Percentiles rank a stretch among this genome's conserved stretches.
Conservation (phyloP, 2,113 vertebrate species). For the Oceanodroma tethys region DNA sequence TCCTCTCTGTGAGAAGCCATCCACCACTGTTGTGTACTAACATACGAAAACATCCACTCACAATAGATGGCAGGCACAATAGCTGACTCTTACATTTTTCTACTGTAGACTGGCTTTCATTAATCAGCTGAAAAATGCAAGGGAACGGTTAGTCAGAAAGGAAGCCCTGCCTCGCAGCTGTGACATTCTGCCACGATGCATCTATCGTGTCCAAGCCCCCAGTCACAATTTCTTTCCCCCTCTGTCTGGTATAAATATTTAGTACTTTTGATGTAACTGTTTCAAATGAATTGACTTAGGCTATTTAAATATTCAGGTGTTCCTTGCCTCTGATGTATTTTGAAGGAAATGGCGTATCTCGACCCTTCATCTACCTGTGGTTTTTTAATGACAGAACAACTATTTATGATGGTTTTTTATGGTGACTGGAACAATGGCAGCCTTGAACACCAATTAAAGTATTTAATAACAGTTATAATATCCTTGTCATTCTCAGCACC, state of each 20-base stretch:
- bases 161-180: background rate
- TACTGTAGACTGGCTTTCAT: background rate
- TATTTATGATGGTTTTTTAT: background rate
- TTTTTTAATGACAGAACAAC: background rate
- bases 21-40: background rate
- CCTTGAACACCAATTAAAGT: background rate
- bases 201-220: background rate
- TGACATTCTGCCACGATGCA: background rate
- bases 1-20: background rate
- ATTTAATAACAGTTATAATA: background rate
- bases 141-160: background rate
- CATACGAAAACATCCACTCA: background rate
- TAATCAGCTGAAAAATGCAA: background rate
- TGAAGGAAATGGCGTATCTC: background rate
- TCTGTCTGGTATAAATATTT: constrained; percentile 11
- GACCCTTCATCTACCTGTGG: fast-evolving
- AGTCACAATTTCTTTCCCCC: background rate
- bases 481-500: background rate
- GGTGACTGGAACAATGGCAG: background rate
- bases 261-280: background rate
- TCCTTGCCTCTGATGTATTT: background rate
- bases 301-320: background rate
- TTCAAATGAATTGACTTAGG: background rate
- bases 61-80: background rate
- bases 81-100: background rate